Conservation (phyloP, 2,797 vertebrate species). For the Myoxocephalus aenaeus region DNA sequence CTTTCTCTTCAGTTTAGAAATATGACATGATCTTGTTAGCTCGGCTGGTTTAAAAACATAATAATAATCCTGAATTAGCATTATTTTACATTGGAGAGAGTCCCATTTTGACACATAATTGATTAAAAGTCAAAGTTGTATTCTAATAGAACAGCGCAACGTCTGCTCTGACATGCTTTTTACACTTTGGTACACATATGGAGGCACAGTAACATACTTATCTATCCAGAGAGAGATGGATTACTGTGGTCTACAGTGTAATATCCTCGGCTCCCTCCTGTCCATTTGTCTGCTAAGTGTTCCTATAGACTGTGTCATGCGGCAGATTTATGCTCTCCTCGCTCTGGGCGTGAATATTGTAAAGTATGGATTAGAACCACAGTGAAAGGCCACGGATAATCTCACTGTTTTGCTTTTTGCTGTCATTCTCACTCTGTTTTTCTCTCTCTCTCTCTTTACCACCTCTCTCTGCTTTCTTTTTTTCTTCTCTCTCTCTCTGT, state of each 20-base stretch:
- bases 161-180: slow-evolving; percentile 8
- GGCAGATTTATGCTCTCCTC: slow-evolving; percentile 55
- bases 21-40: background rate
- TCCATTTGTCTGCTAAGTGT: slow-evolving; percentile 69
- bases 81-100: background rate
- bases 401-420: slow-evolving; percentile 42
- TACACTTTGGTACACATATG: slow-evolving; percentile 3
- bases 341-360: slow-evolving; percentile 57
- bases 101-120: background rate
- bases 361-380: slow-evolving; percentile 73
- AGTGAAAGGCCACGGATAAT: slow-evolving; percentile 65
- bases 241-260: slow-evolving; percentile 34
- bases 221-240: slow-evolving; percentile 34
- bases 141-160: background rate
- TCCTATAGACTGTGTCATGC: slow-evolving; percentile 55
- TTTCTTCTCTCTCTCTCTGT: background rate
- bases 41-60: background rate
- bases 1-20: slow-evolving; percentile 19
- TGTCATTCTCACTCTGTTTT: slow-evolving; percentile 18
- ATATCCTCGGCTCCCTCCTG: slow-evolving; percentile 39
- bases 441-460: slow-evolving; percentile 19
- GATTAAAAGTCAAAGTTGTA: background rate
- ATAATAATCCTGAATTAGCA: background rate
- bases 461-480: slow-evolving; percentile 3
- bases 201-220: slow-evolving; percentile 27